Percentiles rank a stretch among this genome's conserved stretches.
Evolutionary conservation across 1,140 invertebrate genomes (phyloP).

Genomic region (Nasonia longicornis): DNA sequence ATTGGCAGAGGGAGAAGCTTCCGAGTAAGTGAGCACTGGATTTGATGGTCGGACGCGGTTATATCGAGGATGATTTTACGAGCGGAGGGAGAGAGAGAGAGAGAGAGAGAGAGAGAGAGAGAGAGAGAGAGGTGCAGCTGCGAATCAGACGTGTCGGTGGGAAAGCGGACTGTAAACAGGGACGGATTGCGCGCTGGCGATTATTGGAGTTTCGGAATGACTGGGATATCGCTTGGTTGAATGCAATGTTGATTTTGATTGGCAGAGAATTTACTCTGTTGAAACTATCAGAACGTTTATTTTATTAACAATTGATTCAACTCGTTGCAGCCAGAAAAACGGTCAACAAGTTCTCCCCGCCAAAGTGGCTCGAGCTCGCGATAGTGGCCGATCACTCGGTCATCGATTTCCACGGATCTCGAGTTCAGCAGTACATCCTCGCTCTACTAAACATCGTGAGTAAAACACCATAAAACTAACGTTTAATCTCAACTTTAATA

Average conservation of each 20-base stretch:
- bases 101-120: neutral
- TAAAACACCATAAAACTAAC: constrained; percentile 38
- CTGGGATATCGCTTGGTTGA: no score
- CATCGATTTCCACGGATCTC: constrained; percentile 77
- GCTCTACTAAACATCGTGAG: constrained; percentile 84
- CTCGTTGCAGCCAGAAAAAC: constrained; percentile 52
- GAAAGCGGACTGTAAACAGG: neutral
- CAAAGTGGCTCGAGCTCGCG: constrained; percentile 77
- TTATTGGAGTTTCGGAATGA: neutral
- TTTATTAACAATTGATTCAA: neutral
- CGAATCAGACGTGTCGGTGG: no score
- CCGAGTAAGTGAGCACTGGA: constrained; percentile 52
- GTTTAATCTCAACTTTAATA: neutral
- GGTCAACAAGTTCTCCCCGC: constrained; percentile 51
- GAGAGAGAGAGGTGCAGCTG: neutral
- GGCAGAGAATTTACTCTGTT: no score
- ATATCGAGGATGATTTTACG: constrained; percentile 7
- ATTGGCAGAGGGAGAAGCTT: constrained; percentile 62
- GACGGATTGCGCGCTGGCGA: neutral
- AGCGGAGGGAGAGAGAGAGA: neutral
- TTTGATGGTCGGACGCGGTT: neutral
- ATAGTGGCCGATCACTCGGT: constrained; percentile 79
- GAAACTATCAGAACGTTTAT: no score
- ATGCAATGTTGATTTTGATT: neutral
- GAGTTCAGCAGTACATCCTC: constrained; percentile 79